These are phyloP conservation scores for Cuculus canorus DNA, from an alignment of 2,797 vertebrate genomes.

Conservation along the genomic window DNA sequence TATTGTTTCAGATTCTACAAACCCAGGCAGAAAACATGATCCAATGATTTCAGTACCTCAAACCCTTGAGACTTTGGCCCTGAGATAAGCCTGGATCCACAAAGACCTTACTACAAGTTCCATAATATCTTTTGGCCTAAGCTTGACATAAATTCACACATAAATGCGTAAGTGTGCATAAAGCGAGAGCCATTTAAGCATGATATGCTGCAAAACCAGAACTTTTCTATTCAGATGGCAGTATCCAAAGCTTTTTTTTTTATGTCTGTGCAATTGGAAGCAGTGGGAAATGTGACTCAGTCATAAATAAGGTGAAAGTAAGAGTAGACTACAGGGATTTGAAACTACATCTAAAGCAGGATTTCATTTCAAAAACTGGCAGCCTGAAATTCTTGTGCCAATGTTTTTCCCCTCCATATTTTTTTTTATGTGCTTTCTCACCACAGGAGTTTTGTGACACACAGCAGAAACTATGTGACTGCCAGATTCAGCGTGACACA, in stretches of 20 bases:
- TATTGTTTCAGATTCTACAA: not conserved
- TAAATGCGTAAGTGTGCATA: not conserved
- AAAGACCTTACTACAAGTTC: not conserved
- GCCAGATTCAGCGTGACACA: not conserved
- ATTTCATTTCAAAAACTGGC: not conserved
- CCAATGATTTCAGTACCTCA: not conserved
- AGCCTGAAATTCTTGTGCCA: not conserved
- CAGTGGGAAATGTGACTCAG: not conserved
- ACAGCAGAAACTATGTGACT: not conserved
- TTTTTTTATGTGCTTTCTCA: not conserved
- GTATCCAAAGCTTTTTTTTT: not conserved
- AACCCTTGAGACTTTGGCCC: not conserved
- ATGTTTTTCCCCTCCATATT: not conserved
- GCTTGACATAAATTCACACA: not conserved
- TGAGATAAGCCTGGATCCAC: not conserved
- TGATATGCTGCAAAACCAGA: not conserved
- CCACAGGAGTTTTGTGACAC: not conserved
- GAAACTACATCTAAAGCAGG: not conserved
- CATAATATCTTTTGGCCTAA: not conserved
- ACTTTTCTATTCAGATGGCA: not conserved
- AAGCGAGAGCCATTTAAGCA: not conserved
- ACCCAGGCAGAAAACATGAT: not conserved
- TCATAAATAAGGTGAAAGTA: not conserved
- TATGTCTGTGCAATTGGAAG: not conserved
- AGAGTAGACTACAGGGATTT: not conserved